Evolutionary conservation across 2,113 vertebrate genomes (phyloP).

Genomic region (Odobenus rosmarus): DNA sequence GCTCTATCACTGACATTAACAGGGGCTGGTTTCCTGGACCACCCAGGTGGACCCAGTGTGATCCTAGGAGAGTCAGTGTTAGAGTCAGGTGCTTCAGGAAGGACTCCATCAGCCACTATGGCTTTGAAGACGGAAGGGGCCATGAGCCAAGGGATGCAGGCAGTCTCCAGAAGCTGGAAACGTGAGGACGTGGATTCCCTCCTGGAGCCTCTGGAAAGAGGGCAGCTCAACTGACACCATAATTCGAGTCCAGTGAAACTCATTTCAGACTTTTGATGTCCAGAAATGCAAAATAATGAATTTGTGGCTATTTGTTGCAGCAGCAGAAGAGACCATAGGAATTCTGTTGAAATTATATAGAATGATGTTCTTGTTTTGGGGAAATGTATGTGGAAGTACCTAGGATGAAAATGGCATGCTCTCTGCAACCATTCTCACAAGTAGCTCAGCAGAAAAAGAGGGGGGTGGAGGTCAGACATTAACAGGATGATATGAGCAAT

Average conservation of each 20-base stretch:
- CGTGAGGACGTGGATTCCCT: fast-evolving
- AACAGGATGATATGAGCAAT: not conserved
- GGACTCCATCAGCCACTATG: not conserved
- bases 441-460: not conserved
- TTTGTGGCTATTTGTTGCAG: not conserved
- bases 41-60: not conserved
- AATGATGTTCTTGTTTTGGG: not conserved
- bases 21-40: not conserved
- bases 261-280: not conserved
- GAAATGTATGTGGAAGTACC: too few relatives aligned
- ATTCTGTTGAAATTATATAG: not conserved
- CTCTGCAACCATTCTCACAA: not conserved
- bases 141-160: not conserved
- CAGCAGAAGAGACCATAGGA: not conserved
- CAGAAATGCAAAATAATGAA: too few relatives aligned
- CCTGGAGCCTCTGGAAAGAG: not conserved
- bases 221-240: fast-evolving
- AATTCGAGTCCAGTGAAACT: not conserved
- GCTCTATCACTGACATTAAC: not conserved
- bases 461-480: not conserved
- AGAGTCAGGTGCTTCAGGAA: fast-evolving
- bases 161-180: not conserved
- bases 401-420: not conserved
- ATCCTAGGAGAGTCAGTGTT: not conserved
- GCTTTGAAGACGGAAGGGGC: not conserved